These are phyloP conservation scores for Cantharis rustica DNA, from an alignment of 2,888 invertebrate species.

Conservation along the genomic window DNA sequence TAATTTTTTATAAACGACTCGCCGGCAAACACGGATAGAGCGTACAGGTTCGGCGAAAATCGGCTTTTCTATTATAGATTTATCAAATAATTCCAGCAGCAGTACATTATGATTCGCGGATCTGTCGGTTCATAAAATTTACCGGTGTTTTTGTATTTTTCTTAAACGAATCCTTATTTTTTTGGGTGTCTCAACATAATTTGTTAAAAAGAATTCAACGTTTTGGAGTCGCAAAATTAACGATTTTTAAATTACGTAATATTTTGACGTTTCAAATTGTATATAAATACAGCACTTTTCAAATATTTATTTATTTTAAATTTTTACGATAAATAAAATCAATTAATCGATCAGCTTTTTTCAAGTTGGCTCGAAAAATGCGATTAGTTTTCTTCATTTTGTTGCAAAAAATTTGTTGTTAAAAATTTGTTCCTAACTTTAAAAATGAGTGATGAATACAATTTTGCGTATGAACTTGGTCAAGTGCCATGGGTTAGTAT, in stretches of 20 bases:
- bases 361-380: background rate
- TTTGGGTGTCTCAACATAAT: background rate
- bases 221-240: background rate
- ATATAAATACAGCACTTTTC: background rate
- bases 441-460: slow-evolving; percentile 42
- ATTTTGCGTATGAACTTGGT: slow-evolving; percentile 50
- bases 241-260: background rate
- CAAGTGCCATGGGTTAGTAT: slow-evolving; percentile 50
- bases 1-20: background rate
- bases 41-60: slow-evolving; percentile 13
- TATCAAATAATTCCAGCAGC: slow-evolving; percentile 6
- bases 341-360: background rate
- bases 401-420: background rate
- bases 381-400: background rate
- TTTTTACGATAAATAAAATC: background rate
- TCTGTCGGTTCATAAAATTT: slow-evolving; percentile 1
- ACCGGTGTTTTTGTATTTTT: background rate
- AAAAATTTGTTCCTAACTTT: background rate
- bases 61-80: slow-evolving; percentile 19
- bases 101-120: slow-evolving; percentile 15
- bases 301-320: background rate
- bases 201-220: background rate
- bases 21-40: background rate
- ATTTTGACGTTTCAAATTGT: background rate
- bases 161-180: background rate